Percentiles rank a stretch among this genome's conserved stretches.
Conservation (phyloP, 1,140 invertebrate species). For the Ridgeia piscesae region DNA sequence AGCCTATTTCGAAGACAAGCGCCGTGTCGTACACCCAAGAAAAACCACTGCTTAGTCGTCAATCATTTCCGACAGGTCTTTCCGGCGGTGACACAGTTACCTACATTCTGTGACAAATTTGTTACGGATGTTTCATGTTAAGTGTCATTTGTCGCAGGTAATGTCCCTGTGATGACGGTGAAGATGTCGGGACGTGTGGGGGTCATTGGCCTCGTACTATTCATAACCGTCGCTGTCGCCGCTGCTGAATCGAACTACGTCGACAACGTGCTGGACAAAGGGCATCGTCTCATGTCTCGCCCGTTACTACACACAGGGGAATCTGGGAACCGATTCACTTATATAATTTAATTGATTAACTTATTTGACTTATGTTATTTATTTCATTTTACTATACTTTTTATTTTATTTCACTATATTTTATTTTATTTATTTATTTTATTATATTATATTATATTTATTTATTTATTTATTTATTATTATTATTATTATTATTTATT, state of each 20-base stretch:
- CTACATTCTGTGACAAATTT: background rate
- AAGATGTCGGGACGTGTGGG: background rate
- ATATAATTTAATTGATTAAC: too few relatives aligned
- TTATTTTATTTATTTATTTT: too few relatives aligned
- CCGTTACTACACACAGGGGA: background rate
- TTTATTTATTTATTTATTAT: too few relatives aligned
- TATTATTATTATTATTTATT: too few relatives aligned
- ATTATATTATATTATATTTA: too few relatives aligned
- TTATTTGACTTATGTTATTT: too few relatives aligned
- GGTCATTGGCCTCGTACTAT: background rate
- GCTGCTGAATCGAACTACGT: background rate
- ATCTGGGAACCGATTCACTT: too few relatives aligned
- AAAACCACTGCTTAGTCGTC: background rate
- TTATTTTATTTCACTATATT: too few relatives aligned
- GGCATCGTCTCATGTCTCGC: background rate
- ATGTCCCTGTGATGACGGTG: background rate
- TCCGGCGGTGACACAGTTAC: background rate
- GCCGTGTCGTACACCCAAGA: background rate
- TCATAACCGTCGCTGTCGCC: background rate
- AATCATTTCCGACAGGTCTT: background rate
- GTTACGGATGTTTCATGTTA: background rate
- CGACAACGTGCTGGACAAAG: background rate
- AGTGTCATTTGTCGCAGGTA: background rate
- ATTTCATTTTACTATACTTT: too few relatives aligned
- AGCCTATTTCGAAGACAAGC: background rate